A percentile compares a stretch with the other conserved stretches of the same genome.
Evolutionary conservation across 2,113 vertebrate species (phyloP).

Genomic region (Gnathonemus echidnorhynchus): DNA sequence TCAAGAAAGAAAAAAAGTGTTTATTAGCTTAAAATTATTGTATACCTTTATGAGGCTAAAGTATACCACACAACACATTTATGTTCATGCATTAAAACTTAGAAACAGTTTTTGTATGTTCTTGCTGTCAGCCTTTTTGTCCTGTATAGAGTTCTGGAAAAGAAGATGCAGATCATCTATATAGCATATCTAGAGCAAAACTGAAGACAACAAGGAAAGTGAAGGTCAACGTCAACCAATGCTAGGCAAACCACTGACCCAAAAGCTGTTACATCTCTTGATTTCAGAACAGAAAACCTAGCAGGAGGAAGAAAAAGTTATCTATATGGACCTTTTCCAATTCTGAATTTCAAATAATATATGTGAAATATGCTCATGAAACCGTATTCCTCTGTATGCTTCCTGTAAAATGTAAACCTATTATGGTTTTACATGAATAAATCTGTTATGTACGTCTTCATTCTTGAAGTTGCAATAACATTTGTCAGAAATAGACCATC

Average conservation of each 20-base stretch:
- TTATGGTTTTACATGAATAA: conserved; percentile 5
- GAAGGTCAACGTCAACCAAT: background rate
- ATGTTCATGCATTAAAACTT: background rate
- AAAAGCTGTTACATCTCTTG: background rate
- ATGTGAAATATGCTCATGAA: background rate
- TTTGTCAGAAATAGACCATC: background rate
- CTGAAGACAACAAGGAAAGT: background rate
- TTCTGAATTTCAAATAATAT: background rate
- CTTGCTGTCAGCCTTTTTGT: background rate
- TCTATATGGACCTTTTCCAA: background rate
- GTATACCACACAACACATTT: background rate
- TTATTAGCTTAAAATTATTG: background rate
- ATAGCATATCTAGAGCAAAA: background rate
- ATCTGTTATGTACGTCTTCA: background rate
- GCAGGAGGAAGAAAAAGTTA: background rate
- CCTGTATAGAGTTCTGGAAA: background rate
- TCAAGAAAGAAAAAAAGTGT: background rate
- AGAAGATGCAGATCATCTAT: background rate
- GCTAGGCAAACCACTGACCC: background rate
- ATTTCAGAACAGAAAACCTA: background rate
- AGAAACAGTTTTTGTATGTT: background rate
- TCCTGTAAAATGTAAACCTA: background rate
- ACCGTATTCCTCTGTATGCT: background rate
- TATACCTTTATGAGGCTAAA: background rate
- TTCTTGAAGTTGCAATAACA: background rate